These are phyloP conservation scores for Sciaenops ocellatus DNA, from an alignment of 2,797 vertebrate genomes.

Conservation along the genomic window DNA sequence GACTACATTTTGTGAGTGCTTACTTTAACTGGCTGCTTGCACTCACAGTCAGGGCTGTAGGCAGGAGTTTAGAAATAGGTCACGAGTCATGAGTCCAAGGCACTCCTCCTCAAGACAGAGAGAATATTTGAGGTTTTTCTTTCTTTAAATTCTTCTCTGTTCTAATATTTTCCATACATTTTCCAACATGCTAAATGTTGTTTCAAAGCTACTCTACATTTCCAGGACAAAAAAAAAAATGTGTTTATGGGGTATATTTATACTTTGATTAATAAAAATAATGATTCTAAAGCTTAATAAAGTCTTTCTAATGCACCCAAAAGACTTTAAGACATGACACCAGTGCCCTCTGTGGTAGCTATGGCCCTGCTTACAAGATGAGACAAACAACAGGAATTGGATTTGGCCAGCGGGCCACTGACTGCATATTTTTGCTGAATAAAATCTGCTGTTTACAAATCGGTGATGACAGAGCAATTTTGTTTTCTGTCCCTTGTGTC, in stretches of 20 bases:
- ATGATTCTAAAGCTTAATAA: no score
- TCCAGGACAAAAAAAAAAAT: no score
- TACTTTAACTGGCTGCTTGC: background rate
- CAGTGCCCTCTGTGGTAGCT: background rate
- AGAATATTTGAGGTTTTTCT: no score
- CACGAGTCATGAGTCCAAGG: background rate
- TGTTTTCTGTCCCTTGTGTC: background rate
- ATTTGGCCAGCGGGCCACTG: background rate
- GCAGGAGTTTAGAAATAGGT: background rate
- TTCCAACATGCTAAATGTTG: no score
- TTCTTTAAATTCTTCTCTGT: no score
- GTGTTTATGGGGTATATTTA: no score
- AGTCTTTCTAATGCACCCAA: no score
- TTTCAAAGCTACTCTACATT: no score
- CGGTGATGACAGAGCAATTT: conserved; percentile 18
- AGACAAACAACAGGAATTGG: background rate
- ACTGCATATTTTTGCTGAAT: background rate
- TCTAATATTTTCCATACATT: no score
- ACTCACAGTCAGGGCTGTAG: background rate
- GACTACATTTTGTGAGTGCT: background rate
- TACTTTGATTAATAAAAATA: no score
- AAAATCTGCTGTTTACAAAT: background rate
- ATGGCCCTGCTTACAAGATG: background rate
- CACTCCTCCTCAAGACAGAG: no score
- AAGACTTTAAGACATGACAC: background rate